Evolutionary conservation across 2,797 vertebrate species (phyloP).

Genomic region (Bovichtus variegatus): DNA sequence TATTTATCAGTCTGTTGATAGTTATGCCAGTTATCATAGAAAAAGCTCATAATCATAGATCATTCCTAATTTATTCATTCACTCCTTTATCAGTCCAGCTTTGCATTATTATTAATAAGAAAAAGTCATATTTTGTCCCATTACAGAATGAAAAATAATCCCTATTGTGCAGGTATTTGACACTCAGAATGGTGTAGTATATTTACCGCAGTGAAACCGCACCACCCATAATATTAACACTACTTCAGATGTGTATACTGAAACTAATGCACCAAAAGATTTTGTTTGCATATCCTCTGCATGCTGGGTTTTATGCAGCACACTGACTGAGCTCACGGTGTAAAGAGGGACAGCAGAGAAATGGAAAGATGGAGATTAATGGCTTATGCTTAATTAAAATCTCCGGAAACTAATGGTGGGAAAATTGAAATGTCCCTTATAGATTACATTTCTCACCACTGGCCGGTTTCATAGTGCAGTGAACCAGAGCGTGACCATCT

Average conservation of each 20-base stretch:
- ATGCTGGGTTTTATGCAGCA: slow-evolving; percentile 49
- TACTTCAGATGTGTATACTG: slow-evolving; percentile 41
- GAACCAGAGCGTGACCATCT: slow-evolving; percentile 69
- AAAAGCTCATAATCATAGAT: no score
- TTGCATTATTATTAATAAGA: slow-evolving; percentile 12
- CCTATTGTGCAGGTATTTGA: slow-evolving; percentile 2
- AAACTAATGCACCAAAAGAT: slow-evolving; percentile 58
- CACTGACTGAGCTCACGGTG: slow-evolving; percentile 38
- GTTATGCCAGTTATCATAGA: no score
- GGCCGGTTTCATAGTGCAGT: slow-evolving; percentile 47
- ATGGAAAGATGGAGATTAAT: slow-evolving; percentile 78
- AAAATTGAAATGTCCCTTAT: slow-evolving; percentile 79
- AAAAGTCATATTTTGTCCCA: not conserved
- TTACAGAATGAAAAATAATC: slow-evolving; percentile 16
- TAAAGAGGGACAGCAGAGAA: slow-evolving; percentile 62
- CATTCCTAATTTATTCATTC: slow-evolving; percentile 19
- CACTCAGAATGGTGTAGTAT: slow-evolving; percentile 10
- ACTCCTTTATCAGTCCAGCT: not conserved
- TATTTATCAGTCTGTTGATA: no score
- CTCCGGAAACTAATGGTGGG: slow-evolving; percentile 74
- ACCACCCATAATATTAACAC: slow-evolving; percentile 27
- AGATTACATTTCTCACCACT: slow-evolving; percentile 66
- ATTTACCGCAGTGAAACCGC: slow-evolving; percentile 38
- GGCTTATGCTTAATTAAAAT: slow-evolving; percentile 81
- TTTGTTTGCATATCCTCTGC: slow-evolving; percentile 61